Evolutionary conservation across 2,797 vertebrate genomes (phyloP).

Genomic region (Gorsachius magnificus): DNA sequence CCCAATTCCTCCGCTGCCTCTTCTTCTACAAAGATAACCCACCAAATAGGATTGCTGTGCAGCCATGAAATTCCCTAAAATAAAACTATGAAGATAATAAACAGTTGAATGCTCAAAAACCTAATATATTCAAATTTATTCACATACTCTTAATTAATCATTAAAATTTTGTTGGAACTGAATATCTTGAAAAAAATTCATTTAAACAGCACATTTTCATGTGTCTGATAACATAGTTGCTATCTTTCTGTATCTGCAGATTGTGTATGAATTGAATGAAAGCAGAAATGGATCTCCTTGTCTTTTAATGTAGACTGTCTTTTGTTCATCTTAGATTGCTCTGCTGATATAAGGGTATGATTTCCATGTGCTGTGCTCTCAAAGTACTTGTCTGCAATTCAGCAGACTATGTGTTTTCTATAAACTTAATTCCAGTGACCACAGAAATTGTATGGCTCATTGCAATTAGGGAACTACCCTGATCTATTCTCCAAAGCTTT

Average conservation of each 20-base stretch:
- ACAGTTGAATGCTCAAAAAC: slow-evolving; percentile 4
- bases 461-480: background rate
- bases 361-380: background rate
- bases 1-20: slow-evolving; percentile 2
- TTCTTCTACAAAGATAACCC: slow-evolving; percentile 4
- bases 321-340: background rate
- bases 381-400: background rate
- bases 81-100: slow-evolving; percentile 44
- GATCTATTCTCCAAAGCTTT: background rate
- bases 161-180: slow-evolving; percentile 22
- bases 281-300: background rate
- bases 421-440: background rate
- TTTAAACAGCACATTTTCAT: slow-evolving; percentile 5
- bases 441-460: background rate
- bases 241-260: slow-evolving; percentile 12
- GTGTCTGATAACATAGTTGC: slow-evolving; percentile 12
- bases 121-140: slow-evolving; percentile 59
- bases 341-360: background rate
- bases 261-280: background rate
- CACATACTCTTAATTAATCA: slow-evolving; percentile 49
- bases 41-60: background rate
- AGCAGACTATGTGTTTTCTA: background rate
- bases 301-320: background rate
- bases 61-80: slow-evolving; percentile 38
- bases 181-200: background rate